phyloP scores from a whole-genome alignment of 2,113 vertebrate genomes.

The Rhinichthys klamathensis region DNA sequence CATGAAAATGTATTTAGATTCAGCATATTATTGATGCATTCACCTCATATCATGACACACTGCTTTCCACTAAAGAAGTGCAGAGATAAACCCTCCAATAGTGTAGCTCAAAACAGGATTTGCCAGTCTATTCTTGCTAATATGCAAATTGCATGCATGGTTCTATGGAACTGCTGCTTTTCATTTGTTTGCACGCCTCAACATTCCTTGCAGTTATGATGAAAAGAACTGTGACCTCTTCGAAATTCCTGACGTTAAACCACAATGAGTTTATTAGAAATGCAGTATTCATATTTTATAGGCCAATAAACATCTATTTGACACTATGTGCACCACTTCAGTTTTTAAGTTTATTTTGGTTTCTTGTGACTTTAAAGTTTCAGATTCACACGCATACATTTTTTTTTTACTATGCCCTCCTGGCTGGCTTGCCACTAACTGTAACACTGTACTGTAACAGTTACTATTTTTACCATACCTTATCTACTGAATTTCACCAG shows the following conservation, averaged over 20 bases:
- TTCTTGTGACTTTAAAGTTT: too few species aligned
- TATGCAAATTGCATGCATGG: background rate
- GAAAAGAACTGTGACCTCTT: background rate
- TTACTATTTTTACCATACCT: too few species aligned
- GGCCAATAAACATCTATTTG: too few species aligned
- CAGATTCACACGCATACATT: too few species aligned
- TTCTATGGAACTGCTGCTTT: background rate
- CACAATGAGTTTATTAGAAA: background rate
- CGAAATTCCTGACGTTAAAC: background rate
- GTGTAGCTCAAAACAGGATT: background rate
- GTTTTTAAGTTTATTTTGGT: too few species aligned
- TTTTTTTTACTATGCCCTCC: too few species aligned
- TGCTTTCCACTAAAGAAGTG: conserved; percentile 57
- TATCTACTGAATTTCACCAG: too few species aligned
- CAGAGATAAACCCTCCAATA: conserved; percentile 57
- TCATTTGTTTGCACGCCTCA: background rate
- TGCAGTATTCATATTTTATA: background rate
- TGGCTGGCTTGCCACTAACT: too few species aligned
- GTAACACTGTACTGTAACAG: too few species aligned
- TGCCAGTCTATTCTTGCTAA: background rate
- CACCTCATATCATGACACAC: rapidly evolving
- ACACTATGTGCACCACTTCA: too few species aligned
- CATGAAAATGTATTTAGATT: too few species aligned
- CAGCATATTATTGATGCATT: too few species aligned
- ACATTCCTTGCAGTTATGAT: background rate